Percentiles rank a stretch among this genome's conserved stretches.
Evolutionary conservation across 2,888 invertebrate species (phyloP).

Genomic region (Incurvaria masculella): DNA sequence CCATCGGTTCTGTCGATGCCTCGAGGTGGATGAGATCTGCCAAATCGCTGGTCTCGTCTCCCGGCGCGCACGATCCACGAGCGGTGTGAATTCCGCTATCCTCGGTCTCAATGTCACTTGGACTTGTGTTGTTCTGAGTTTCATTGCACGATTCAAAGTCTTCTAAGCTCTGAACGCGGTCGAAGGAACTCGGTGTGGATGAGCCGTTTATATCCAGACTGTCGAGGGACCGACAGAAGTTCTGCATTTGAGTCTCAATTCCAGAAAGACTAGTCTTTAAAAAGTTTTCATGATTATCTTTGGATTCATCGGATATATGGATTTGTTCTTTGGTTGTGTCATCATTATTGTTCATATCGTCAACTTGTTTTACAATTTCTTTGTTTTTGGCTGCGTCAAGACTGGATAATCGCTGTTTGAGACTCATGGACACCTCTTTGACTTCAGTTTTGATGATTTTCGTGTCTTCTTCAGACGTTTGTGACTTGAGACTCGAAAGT

Average conservation of each 20-base stretch:
- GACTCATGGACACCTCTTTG: slow-evolving; percentile 49
- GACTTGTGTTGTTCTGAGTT: slow-evolving; percentile 54
- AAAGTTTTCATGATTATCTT: slow-evolving; percentile 32
- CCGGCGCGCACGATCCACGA: slow-evolving; percentile 73
- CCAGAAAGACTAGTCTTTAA: slow-evolving; percentile 39
- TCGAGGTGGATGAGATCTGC: slow-evolving; percentile 33
- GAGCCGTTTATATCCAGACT: slow-evolving; percentile 61
- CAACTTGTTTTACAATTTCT: slow-evolving; percentile 44
- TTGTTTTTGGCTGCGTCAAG: slow-evolving; percentile 51
- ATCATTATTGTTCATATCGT: slow-evolving; percentile 31
- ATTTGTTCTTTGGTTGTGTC: slow-evolving; percentile 24
- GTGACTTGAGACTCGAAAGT: slow-evolving; percentile 43
- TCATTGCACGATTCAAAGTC: slow-evolving; percentile 61
- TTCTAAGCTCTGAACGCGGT: slow-evolving; percentile 63
- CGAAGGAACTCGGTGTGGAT: slow-evolving; percentile 54
- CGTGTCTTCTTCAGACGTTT: slow-evolving; percentile 42
- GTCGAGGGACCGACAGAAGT: slow-evolving; percentile 62
- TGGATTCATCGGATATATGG: slow-evolving; percentile 22
- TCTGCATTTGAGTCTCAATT: slow-evolving; percentile 56
- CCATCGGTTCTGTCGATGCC: slow-evolving; percentile 44
- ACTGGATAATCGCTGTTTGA: slow-evolving; percentile 51
- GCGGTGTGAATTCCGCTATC: slow-evolving; percentile 79
- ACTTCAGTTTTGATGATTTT: slow-evolving; percentile 39
- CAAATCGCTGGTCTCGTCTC: slow-evolving; percentile 67
- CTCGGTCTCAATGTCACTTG: slow-evolving; percentile 67